Evolutionary conservation across 1,140 invertebrate species (phyloP), one percentile per base, ranked within the genome.

Genomic region (Brachionus sp.): DNA sequence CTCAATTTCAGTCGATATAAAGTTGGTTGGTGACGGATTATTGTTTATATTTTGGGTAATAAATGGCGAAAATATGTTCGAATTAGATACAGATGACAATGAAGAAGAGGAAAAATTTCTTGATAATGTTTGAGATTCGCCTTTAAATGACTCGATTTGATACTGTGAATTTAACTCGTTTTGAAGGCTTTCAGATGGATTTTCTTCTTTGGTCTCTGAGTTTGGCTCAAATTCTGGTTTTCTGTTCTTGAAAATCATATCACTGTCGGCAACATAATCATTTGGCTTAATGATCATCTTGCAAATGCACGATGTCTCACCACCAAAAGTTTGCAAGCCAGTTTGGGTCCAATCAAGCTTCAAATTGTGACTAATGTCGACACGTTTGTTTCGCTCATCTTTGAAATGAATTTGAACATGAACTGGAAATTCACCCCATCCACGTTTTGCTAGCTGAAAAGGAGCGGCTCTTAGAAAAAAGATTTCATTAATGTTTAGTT

Each of bases 371-470:
- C 93, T 91, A 5, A 96, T 88, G 85, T 94, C 92, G 3, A 94
- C 91, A 0, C 93, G 93, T 86, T 94, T 93, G 86, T 95, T 94
- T 10, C 92, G 86, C 4, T 89, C 85, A 86, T 93, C 92, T 62
- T 92, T 90, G 86, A 96, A 95, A 88, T 93, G 93, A 7, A 96
- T 88, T 86, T 94, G 93, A 7, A 95, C 91, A 84, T 93, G 90
- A 16, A 95, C 89, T 0, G 93, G 93, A 90, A 96, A 96, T 90
- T 96, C 94, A 13, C 95, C 95, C 95, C 95, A 96, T 19, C 95
- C 95, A 70, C 93, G 90, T 62, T 94, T 90, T 0, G 92, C 92
- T 62, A 96, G 86, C 86, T 95, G 93, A 90, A 94, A 96, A 7
- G 95, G 95, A 0, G 92, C 90, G 44, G 91, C 89, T 66, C 92